phyloP scores from a whole-genome alignment of 2,113 vertebrate species.

The Tragelaphus strepsiceros region DNA sequence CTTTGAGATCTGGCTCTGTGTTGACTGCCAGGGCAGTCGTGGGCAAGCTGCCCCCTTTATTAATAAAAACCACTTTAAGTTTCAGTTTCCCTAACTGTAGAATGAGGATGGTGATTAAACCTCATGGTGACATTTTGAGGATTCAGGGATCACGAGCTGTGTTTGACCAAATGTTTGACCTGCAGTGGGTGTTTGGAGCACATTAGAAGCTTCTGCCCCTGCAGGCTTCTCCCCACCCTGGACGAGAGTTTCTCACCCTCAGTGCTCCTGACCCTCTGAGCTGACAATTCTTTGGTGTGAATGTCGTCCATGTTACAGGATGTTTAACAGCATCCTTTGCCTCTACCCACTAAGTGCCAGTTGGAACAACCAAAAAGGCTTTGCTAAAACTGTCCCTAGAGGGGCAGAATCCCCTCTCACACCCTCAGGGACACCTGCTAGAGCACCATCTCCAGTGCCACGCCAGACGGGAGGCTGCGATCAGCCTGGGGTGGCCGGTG shows the following conservation, averaged over 20 bases:
- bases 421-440: neutral
- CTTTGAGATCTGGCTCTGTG: neutral
- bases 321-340: neutral
- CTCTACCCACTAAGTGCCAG: neutral
- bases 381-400: neutral
- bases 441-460: accelerated
- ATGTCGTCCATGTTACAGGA: neutral
- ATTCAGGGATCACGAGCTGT: accelerated
- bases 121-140: neutral
- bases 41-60: neutral
- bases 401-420: neutral
- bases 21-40: neutral
- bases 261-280: neutral
- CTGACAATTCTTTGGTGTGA: neutral
- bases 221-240: accelerated
- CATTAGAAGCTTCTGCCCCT: neutral
- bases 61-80: neutral
- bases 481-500: neutral
- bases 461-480: accelerated
- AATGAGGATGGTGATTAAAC: neutral
- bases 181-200: accelerated
- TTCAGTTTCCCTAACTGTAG: neutral
- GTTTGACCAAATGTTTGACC: neutral
- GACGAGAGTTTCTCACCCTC: no score
- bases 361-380: neutral